Base-by-base conservation (phyloP, 37 sponge, comb jelly and placozoan genomes). In the Ephydatia muelleri region DNA sequence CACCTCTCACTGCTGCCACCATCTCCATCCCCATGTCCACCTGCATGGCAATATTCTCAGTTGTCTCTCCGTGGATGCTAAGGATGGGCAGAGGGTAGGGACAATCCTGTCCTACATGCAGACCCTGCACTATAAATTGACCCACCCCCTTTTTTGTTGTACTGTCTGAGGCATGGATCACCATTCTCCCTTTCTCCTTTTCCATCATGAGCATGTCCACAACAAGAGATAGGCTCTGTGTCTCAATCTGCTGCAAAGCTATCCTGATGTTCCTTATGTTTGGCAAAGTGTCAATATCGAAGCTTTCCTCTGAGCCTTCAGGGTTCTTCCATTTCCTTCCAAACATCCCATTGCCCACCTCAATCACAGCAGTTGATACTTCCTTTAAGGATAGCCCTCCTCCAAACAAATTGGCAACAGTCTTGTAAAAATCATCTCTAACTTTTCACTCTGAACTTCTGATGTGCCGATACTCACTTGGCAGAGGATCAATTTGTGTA, bases 1-100 rank as follows among this genome's bases (percentile, higher is more conserved):
- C 57, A 57, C 57, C 57, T 57, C 57, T 57, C 57, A 57, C 57
- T 57, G 57, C 57, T 57, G 57, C 57, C 57, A 57, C 57, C 57
- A 57, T 57, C 57, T 57, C 57, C 57, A 57, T 57, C 57, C 57
- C 57, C 57, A 57, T 57, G 57, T 57, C 57, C 57, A 57, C 57
- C 57, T n/a, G 57, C 57, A 57, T 57, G 19, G 57, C 57, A 57
- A 57, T 57, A 14, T 57, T 21, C 57, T 57, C 57, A 57, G 57
- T 57, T 57, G 57, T 57, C 57, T 57, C 19, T 11, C 57, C 57
- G 16, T 57, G 57, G 57, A 57, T 57, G 57, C 57, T 57, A 14
- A 57, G 57, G 57, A 57, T 57, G 57, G 57, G 57, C 57, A 57
- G 57, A 57, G 57, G 57, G 57, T 57, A 57, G 57, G 57, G 57